Evolutionary conservation across 2,113 vertebrate genomes (phyloP).

Genomic region (Ceyx melanurus): DNA sequence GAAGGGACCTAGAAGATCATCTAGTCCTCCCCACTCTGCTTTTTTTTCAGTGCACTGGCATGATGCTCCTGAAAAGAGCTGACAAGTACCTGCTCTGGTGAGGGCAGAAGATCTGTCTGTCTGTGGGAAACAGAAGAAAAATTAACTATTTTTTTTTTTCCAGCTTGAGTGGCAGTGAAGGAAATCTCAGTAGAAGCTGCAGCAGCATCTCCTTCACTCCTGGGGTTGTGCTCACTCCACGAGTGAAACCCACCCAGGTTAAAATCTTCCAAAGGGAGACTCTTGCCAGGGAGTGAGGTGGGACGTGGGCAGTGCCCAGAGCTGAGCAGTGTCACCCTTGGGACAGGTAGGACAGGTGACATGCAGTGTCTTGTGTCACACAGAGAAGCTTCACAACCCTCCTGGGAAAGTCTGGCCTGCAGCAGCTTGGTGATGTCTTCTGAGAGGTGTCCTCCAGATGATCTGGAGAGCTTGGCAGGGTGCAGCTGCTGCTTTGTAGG

Average conservation of each 20-base stretch:
- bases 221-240: background rate
- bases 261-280: background rate
- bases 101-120: background rate
- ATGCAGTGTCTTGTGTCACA: background rate
- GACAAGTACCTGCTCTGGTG: background rate
- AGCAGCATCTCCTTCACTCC: background rate
- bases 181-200: background rate
- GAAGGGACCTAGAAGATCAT: no score
- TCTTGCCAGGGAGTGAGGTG: background rate
- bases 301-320: fast-evolving
- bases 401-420: background rate
- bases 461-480: background rate
- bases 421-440: background rate
- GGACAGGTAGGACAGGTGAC: background rate
- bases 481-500: background rate
- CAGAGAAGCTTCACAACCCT: background rate
- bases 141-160: background rate
- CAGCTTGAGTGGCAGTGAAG: background rate
- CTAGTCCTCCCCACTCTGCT: background rate
- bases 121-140: background rate
- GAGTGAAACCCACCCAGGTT: background rate
- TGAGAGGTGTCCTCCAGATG: background rate
- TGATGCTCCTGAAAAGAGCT: background rate
- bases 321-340: background rate
- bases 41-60: background rate